phyloP scores from a whole-genome alignment of 1,140 invertebrate species.

The Lepidostoma basale region DNA sequence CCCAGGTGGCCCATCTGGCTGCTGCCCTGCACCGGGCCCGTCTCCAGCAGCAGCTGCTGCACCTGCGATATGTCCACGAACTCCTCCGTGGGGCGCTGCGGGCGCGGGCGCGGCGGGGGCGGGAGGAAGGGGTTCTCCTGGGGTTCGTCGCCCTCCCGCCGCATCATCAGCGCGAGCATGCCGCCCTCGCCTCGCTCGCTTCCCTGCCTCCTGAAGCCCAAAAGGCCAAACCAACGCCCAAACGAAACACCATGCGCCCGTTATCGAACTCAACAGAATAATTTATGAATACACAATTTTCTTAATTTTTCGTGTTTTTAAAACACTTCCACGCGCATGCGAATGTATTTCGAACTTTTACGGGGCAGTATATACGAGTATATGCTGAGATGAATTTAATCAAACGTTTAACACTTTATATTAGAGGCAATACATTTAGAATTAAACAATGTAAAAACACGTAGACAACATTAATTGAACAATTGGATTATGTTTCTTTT shows the following conservation, averaged over 20 bases:
- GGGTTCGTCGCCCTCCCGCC: slow-evolving; percentile 43
- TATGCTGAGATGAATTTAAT: too few relatives aligned
- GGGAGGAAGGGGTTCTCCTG: slow-evolving; percentile 35
- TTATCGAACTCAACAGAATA: too few relatives aligned
- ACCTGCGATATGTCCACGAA: slow-evolving; percentile 68
- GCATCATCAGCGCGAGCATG: slow-evolving; percentile 44
- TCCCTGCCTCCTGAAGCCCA: neutral
- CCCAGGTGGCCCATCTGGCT: slow-evolving; percentile 20
- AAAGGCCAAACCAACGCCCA: neutral
- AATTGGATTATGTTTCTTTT: too few relatives aligned
- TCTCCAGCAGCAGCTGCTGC: slow-evolving; percentile 63
- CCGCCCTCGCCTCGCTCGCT: slow-evolving; percentile 19
- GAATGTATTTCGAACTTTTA: too few relatives aligned
- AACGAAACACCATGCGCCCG: neutral
- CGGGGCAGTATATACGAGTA: too few relatives aligned
- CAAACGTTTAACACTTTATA: too few relatives aligned
- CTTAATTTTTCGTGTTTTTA: too few relatives aligned
- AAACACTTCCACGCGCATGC: too few relatives aligned
- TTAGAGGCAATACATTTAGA: too few relatives aligned
- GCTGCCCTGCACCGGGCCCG: slow-evolving; percentile 56
- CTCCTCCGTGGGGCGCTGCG: slow-evolving; percentile 54
- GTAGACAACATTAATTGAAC: too few relatives aligned
- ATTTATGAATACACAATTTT: too few relatives aligned
- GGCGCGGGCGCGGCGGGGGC: slow-evolving; percentile 18
- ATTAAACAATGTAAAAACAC: too few relatives aligned